Conservation (phyloP, 2,888 invertebrate genomes). For the Neoscelio sp. region DNA sequence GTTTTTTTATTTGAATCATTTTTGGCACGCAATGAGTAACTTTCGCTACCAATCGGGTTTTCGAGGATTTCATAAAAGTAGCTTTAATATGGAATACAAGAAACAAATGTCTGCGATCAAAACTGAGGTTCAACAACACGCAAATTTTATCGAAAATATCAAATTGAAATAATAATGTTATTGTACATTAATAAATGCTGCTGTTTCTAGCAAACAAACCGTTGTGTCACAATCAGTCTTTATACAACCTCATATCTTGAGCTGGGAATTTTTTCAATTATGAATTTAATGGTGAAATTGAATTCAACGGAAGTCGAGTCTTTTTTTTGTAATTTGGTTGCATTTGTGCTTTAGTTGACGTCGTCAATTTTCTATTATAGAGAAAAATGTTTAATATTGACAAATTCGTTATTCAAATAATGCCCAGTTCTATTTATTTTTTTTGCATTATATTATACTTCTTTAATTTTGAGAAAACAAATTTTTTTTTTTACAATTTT, state of each 20-base stretch:
- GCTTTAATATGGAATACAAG: slow-evolving; percentile 76
- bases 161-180: slow-evolving; percentile 72
- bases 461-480: too few species aligned
- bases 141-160: slow-evolving; percentile 54
- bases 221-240: slow-evolving; percentile 80
- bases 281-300: slow-evolving; percentile 1
- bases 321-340: not conserved
- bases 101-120: slow-evolving; percentile 67
- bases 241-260: slow-evolving; percentile 76
- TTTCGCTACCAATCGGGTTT: not conserved
- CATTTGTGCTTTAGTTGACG: too few species aligned
- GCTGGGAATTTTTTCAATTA: slow-evolving; percentile 35
- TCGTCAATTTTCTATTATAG: too few species aligned
- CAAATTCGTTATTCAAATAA: too few species aligned
- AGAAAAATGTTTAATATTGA: too few species aligned
- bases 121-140: slow-evolving; percentile 25
- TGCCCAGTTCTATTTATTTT: too few species aligned
- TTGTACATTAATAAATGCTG: slow-evolving; percentile 82
- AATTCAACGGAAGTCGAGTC: not conserved
- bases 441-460: too few species aligned
- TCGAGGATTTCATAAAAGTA: slow-evolving; percentile 70
- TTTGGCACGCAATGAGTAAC: slow-evolving; percentile 20
- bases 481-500: too few species aligned
- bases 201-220: slow-evolving; percentile 80
- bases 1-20: slow-evolving; percentile 7